Evolutionary conservation across 2,888 invertebrate species (phyloP), one percentile per base, ranked within the genome.

Genomic region (Nysson spinosus): DNA sequence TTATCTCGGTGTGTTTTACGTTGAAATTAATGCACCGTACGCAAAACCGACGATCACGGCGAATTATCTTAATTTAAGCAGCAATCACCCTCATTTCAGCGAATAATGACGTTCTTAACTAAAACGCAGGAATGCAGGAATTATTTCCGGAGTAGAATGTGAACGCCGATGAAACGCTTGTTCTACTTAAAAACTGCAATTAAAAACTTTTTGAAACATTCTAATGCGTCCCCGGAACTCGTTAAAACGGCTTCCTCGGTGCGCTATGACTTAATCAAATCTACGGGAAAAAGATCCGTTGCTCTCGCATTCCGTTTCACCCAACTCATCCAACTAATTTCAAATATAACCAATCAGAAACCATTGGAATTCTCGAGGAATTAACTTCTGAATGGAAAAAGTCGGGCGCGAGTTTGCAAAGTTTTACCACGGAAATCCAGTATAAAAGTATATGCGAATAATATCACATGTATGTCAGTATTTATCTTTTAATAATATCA

Each of bases 261-360:
- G 32, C 7, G 20, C 30, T 40, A 46, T 55, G 46, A 32, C 12
- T 39, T 16, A 34, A 52, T 60, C 14, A 16, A 16, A 14, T n/a
- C n/a, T n/a, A n/a, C 11, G 16, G 7, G 19, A 22, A 0, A 5
- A 26, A 20, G 12, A 6, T 16, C 0, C 24, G 6, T 4, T 3
- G 24, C 20, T 46, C 30, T 16, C 19, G 12, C 7, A 20, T 16
- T 28, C 6, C 11, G 2, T 17, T 50, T 17, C 14, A 9, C n/a
- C n/a, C n/a, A n/a, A 12, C 7, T 12, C 20, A 6, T 4, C 26
- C 7, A 12, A 14, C 20, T 17, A 34, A 49, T 49, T 49, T 4
- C 16, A 3, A 19, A 37, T 7, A 16, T 17, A 17, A 37, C 37
- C 49, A 9, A 37, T 37, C 24, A n/a, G n/a, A n/a, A n/a, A n/a